phyloP scores from a whole-genome alignment of 2,797 vertebrate genomes.

The Notolepis coatsorum region DNA sequence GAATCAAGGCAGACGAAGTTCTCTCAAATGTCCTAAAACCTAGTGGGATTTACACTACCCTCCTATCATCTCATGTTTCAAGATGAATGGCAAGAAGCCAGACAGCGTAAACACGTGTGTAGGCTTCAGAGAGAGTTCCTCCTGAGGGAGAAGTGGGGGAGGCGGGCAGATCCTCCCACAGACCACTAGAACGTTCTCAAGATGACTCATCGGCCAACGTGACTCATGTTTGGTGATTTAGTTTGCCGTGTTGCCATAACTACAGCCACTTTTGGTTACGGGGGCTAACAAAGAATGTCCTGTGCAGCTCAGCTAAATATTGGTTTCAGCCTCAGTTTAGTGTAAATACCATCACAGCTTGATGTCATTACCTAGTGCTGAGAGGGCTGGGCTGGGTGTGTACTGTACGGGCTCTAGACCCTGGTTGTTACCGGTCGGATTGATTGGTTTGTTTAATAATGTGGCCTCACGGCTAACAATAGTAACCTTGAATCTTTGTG shows the following conservation, averaged over 20 bases:
- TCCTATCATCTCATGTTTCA: slow-evolving; percentile 6
- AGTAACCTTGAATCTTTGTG: neutral
- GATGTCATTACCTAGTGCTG: neutral
- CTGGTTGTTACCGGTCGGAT: neutral
- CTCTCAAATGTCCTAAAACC: neutral
- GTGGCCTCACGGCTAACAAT: neutral
- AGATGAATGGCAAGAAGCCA: slow-evolving; percentile 2
- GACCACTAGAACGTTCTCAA: slow-evolving; percentile 59
- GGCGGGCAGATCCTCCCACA: slow-evolving; percentile 51
- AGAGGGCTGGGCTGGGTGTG: neutral
- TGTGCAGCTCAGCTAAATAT: slow-evolving; percentile 38
- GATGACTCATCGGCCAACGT: slow-evolving; percentile 73
- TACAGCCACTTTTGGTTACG: slow-evolving; percentile 51
- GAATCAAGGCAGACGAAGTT: neutral
- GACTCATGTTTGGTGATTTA: slow-evolving; percentile 58
- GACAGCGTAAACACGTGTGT: slow-evolving; percentile 22
- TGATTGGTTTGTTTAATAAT: slow-evolving; percentile 11
- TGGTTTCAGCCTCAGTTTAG: slow-evolving; percentile 36
- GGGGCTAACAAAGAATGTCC: slow-evolving; percentile 30
- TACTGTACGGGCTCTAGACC: neutral
- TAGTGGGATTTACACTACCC: neutral
- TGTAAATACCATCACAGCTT: slow-evolving; percentile 5
- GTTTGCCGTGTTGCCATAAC: slow-evolving; percentile 76
- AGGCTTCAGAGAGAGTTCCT: slow-evolving; percentile 11
- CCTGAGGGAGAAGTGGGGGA: slow-evolving; percentile 15